These are phyloP conservation scores for Phaethornis superciliosus DNA, from an alignment of 2,113 vertebrate genomes.

Conservation along the genomic window DNA sequence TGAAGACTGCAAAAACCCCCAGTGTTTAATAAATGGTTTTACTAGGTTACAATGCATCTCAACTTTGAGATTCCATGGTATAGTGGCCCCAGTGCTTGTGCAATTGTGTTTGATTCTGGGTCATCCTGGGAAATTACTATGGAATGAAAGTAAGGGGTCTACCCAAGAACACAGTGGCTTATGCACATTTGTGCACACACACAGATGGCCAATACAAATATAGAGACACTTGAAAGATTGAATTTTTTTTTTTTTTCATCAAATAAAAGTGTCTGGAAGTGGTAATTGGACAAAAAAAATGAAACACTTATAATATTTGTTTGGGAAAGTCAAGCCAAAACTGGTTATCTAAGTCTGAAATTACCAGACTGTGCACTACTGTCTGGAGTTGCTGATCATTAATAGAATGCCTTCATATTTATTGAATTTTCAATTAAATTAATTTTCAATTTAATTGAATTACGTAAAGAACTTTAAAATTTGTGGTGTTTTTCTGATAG, in stretches of 20 bases:
- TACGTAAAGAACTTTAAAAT: neutral
- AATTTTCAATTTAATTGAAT: too few relatives aligned
- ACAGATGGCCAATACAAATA: neutral
- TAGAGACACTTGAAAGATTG: neutral
- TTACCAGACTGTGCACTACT: neutral
- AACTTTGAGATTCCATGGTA: accelerated
- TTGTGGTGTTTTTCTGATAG: neutral
- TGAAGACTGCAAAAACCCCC: neutral
- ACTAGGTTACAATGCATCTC: neutral
- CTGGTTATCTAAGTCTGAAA: neutral
- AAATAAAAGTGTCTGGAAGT: neutral
- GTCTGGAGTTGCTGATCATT: neutral
- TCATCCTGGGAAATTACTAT: neutral
- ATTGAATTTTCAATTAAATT: neutral
- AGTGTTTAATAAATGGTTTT: neutral
- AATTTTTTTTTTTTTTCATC: neutral
- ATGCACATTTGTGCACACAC: neutral
- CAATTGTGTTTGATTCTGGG: neutral
- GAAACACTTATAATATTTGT: neutral
- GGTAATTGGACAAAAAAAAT: neutral
- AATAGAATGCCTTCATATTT: neutral
- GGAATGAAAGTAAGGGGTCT: neutral
- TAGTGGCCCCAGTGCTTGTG: neutral
- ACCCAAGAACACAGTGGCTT: neutral
- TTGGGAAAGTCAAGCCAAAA: neutral